These are phyloP conservation scores for Antigone vipio DNA, from an alignment of 2,113 vertebrate genomes.

Conservation along the genomic window DNA sequence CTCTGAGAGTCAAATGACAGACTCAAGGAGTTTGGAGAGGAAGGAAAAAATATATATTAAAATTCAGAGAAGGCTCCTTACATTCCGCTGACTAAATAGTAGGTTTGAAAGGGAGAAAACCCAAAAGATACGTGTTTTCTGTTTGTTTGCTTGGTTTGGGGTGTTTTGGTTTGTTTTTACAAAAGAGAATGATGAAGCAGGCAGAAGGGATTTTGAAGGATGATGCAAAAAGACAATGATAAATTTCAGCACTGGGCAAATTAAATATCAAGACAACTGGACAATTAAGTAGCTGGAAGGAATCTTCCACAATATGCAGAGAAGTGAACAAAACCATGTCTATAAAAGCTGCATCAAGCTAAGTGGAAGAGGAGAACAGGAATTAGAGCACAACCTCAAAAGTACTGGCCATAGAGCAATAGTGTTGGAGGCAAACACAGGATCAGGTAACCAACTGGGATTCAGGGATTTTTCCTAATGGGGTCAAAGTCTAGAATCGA, in stretches of 20 bases:
- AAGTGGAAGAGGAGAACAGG: background rate
- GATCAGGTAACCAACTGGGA: background rate
- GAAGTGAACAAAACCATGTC: background rate
- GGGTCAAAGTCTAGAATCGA: background rate
- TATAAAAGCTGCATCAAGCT: background rate
- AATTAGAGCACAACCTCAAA: background rate
- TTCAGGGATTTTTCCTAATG: background rate
- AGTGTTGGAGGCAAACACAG: background rate
- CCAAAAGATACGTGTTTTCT: background rate
- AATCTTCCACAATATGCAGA: background rate
- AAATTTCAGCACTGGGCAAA: background rate
- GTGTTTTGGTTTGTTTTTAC: background rate
- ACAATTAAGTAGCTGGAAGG: background rate
- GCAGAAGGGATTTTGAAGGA: background rate
- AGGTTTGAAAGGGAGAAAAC: background rate
- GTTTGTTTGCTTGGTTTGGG: background rate
- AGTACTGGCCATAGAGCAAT: background rate
- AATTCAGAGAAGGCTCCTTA: background rate
- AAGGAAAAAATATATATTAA: background rate
- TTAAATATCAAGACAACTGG: background rate
- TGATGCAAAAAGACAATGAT: background rate
- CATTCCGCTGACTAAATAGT: background rate
- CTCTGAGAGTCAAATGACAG: background rate
- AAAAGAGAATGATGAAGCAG: background rate
- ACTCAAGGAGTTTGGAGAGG: background rate